phyloP scores from a whole-genome alignment of 2,113 vertebrate species.

The Pangasianodon hypophthalmus region DNA sequence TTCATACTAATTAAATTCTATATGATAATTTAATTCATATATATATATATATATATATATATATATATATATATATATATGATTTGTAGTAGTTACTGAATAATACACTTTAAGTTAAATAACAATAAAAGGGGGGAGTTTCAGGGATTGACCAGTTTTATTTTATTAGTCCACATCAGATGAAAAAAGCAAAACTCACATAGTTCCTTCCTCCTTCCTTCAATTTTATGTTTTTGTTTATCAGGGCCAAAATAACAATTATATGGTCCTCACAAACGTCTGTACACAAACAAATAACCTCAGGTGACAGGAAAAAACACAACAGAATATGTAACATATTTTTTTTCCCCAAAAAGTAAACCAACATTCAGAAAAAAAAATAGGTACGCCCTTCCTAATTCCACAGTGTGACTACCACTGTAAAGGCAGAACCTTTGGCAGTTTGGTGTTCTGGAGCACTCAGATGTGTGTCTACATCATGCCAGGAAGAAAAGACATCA shows the following conservation, averaged over 20 bases:
- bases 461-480: not conserved
- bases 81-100: not conserved
- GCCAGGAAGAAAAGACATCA: not conserved
- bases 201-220: not conserved
- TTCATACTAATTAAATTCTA: not conserved
- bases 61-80: too few relatives aligned
- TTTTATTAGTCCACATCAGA: not conserved
- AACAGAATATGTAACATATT: too few relatives aligned
- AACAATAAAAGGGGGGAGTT: not conserved
- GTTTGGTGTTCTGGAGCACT: not conserved
- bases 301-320: not conserved
- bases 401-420: too few relatives aligned
- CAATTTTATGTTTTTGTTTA: too few relatives aligned
- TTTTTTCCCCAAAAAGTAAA: too few relatives aligned
- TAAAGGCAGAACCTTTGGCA: not conserved
- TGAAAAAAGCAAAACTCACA: not conserved
- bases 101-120: not conserved
- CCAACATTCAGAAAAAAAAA: too few relatives aligned
- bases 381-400: too few relatives aligned
- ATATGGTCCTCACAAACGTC: not conserved
- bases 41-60: too few relatives aligned
- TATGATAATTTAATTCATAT: too few relatives aligned
- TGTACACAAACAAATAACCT: not conserved
- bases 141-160: not conserved
- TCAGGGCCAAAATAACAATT: not conserved